Evolutionary conservation across 2,113 vertebrate species (phyloP).

Genomic region (Terrapene triunguis): DNA sequence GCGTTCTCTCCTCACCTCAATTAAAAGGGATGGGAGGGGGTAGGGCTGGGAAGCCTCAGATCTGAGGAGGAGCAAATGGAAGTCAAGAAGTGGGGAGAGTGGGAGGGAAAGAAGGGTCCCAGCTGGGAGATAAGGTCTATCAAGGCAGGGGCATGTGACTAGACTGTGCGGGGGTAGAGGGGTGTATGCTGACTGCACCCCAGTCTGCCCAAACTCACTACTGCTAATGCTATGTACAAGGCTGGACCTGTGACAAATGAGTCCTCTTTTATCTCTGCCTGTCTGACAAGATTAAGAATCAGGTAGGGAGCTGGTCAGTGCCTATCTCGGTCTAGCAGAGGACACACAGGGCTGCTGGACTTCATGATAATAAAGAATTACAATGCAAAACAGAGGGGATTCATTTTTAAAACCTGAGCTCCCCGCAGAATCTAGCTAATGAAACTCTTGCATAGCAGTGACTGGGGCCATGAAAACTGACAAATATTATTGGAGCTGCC

Average conservation of each 20-base stretch:
- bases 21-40: neutral
- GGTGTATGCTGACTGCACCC: neutral
- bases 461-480: neutral
- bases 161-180: neutral
- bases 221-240: neutral
- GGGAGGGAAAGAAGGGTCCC: neutral
- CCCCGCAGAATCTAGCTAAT: neutral
- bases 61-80: neutral
- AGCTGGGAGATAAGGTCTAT: rapidly evolving
- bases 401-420: neutral
- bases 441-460: neutral
- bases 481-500: neutral
- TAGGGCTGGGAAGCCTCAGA: rapidly evolving
- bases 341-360: too few species aligned
- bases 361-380: neutral
- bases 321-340: neutral
- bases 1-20: neutral
- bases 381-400: neutral
- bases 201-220: neutral
- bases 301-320: neutral
- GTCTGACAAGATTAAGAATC: neutral
- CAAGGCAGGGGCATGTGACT: neutral
- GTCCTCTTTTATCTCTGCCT: neutral
- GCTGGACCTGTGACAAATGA: neutral
- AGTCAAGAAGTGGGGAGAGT: neutral